Evolutionary conservation across 1,140 invertebrate genomes (phyloP).

Genomic region (Cotesia typhae): DNA sequence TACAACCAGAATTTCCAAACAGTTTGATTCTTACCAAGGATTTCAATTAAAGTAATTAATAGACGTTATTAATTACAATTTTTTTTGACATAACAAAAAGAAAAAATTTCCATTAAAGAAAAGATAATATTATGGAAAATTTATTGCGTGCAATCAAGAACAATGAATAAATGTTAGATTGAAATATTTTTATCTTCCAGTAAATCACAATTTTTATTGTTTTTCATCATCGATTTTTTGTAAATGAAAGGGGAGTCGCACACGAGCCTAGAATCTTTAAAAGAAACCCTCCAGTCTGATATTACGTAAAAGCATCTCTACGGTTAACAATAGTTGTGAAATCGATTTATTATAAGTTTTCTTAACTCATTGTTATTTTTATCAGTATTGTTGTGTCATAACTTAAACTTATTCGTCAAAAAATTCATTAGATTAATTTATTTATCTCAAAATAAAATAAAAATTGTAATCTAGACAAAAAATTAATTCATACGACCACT

Average conservation of each 20-base stretch:
- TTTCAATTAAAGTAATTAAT: not conserved
- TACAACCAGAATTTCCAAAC: not conserved
- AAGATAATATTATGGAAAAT: too few species aligned
- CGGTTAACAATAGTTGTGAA: conserved; percentile 23
- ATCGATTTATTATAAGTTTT: conserved; percentile 26
- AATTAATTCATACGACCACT: too few species aligned
- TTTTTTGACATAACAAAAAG: not conserved
- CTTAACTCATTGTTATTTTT: not conserved
- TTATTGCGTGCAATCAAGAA: too few species aligned
- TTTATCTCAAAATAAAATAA: too few species aligned
- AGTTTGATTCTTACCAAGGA: not conserved
- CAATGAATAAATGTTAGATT: too few species aligned
- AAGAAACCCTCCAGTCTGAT: conserved; percentile 21
- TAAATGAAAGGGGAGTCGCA: not conserved
- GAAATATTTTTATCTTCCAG: too few species aligned
- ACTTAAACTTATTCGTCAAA: too few species aligned
- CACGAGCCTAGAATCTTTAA: conserved; percentile 14
- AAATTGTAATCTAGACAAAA: too few species aligned
- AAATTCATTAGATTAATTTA: too few species aligned
- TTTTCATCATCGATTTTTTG: too few species aligned
- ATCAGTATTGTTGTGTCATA: not conserved
- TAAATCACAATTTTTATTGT: too few species aligned
- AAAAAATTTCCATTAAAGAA: too few species aligned
- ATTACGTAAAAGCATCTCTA: conserved; percentile 25
- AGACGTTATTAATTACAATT: not conserved